Base-by-base conservation (phyloP, 2,888 invertebrate genomes). In the Chalcosyrphus nemorum region DNA sequence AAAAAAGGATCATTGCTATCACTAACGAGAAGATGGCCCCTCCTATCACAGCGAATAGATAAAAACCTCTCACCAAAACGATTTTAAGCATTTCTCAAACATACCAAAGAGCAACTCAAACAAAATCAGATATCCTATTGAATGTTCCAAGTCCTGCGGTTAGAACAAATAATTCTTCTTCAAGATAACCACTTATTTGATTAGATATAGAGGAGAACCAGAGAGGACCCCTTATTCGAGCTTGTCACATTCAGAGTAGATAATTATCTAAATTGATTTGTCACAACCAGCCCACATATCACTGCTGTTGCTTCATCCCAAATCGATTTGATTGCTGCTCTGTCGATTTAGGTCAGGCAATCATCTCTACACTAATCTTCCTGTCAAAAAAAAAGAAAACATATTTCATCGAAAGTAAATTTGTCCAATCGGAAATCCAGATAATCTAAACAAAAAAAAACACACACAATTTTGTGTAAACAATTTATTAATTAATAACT, bases 401-500 rank as follows among this genome's bases (percentile, higher is more conserved):
- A 24, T 21, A 5, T 21, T 45, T 21, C 11, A 2, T 9, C 21
- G 4, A 6, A 24, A 5, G 9, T 1, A 47, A 24, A 13, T 50
- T 4, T 50, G 50, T 50, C n/a, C 50, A 50, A 50, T 24, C 19
- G 50, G 6, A 50, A 24, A 24, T 27, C n/a, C 21, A 1, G 50
- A 50, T 24, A 50, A n/a, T 21, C 9, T n/a, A 24, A 21, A 47
- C 47, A 47, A 6, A 17, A 6, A n/a, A 43, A 21, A 47, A 47
- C n/a, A 47, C 5, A 4, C 0, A n/a, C 11, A 11, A 11, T 50
- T 4, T 24, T 24, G 24, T 13, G 29, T 13, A 52, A 52, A 27
- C 27, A 27, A 5, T 13, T 52, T 52, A 29, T 35, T 35, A 35
- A 56, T 56, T 56, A 56, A 35, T 56, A 56, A 35, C 35, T 56